Evolutionary conservation across 2,888 invertebrate genomes (phyloP), one percentile per base, ranked within the genome.

Genomic region (Meghimatium bilineatum): DNA sequence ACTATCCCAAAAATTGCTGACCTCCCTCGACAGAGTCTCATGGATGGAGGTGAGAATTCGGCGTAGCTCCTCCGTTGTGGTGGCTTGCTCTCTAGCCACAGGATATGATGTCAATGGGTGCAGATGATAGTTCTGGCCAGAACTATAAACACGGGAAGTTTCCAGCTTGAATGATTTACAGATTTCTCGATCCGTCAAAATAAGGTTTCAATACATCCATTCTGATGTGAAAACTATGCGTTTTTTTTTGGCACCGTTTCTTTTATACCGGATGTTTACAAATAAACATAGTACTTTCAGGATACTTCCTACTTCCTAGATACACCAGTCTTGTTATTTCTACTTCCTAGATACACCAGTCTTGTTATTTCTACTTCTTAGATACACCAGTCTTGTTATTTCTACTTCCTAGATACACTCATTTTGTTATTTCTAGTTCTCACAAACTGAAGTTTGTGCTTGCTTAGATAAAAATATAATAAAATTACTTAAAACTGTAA

Each of bases 61-160:
- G 49, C 81, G 81, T 82, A 82, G 32, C 34, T 82, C 81, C 81
- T 82, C 81, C 81, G 81, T 82, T 38, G 81, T 75, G 74, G 63
- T 82, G 44, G 66, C 44, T 36, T 74, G 75, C 44, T 63, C 14
- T n/a, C 38, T 75, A n/a, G 52, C 69, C 80, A 80, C 69, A 8
- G 49, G 44, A 38, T 38, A 74, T 14, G 38, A n/a, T 1, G 44
- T 29, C 17, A 49, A 29, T 36, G 72, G 72, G 49, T 49, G 17
- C 17, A 29, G 72, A n/a, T 38, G 71, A 26, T 38, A 71, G 12
- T 29, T n/a, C 44, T n/a, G 72, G 72, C 49, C 72, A 12, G 20
- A n/a, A 17, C 38, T n/a, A 36, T 44, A 3, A 38, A 26, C 6
- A 26, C 29, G 29, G 66, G 14, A 32, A 14, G 81, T 29, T 75